A percentile compares a stretch with the other conserved stretches of the same genome.
Conservation (phyloP, 1,140 invertebrate species). For the Lepidurus packardi region DNA sequence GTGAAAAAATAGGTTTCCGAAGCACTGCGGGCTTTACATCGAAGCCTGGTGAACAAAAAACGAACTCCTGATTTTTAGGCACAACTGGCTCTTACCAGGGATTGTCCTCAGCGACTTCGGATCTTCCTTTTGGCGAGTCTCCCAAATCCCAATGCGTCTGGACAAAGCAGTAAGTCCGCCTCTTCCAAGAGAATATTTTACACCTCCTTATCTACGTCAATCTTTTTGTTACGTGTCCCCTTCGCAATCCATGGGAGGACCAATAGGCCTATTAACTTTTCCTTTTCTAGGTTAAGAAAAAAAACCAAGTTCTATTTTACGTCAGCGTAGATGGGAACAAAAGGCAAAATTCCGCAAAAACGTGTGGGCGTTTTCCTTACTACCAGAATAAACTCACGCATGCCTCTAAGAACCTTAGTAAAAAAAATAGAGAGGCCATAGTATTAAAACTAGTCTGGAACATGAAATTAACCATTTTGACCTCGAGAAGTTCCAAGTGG, state of each 20-base stretch:
- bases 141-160: constrained; percentile 11
- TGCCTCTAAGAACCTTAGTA: too few relatives aligned
- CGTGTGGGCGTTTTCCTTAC: too few relatives aligned
- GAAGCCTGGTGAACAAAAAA: neutral
- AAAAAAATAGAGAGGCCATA: too few relatives aligned
- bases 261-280: constrained; percentile 22
- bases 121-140: constrained; percentile 4
- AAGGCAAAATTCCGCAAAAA: too few relatives aligned
- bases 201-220: neutral
- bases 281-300: neutral
- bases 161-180: neutral
- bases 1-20: neutral
- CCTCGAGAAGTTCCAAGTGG: too few relatives aligned
- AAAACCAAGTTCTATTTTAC: neutral
- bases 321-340: neutral
- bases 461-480: too few relatives aligned
- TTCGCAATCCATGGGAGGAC: neutral
- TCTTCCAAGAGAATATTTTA: constrained; percentile 1
- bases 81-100: neutral
- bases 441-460: too few relatives aligned
- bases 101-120: neutral
- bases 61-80: neutral
- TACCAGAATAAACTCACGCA: too few relatives aligned
- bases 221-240: constrained; percentile 7
- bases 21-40: neutral